Evolutionary conservation across 1,140 invertebrate species (phyloP).

Genomic region (Trachelipus rathkii): DNA sequence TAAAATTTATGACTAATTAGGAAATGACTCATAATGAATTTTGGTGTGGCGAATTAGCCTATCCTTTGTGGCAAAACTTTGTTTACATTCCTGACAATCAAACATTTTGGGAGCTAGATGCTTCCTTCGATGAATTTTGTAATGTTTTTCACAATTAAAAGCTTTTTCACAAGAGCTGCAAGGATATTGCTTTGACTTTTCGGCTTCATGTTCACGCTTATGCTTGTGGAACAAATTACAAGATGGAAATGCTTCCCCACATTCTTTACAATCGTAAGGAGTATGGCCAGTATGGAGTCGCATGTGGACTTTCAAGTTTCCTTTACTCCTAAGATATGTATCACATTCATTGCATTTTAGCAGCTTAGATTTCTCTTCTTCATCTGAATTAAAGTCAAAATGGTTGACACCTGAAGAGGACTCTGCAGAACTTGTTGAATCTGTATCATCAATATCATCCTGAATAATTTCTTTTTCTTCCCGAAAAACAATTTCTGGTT

Average conservation of each 20-base stretch:
- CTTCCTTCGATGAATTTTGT: slow-evolving; percentile 48
- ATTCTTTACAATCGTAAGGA: slow-evolving; percentile 53
- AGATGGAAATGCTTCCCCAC: slow-evolving; percentile 52
- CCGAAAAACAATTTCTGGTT: not conserved
- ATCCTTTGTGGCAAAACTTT: slow-evolving; percentile 45
- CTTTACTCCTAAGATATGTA: not conserved
- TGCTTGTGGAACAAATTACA: slow-evolving; percentile 82
- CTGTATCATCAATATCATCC: not conserved
- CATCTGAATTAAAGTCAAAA: not conserved
- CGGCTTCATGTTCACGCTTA: slow-evolving; percentile 68
- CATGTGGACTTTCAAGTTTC: slow-evolving; percentile 54
- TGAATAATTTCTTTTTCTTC: not conserved
- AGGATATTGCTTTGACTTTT: slow-evolving; percentile 66
- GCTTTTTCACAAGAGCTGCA: slow-evolving; percentile 84
- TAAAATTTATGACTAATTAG: too few species aligned
- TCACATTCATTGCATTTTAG: not conserved
- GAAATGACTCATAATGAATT: slow-evolving; percentile 47
- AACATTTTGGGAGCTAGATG: slow-evolving; percentile 58
- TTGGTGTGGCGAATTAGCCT: slow-evolving; percentile 40
- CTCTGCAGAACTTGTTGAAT: not conserved
- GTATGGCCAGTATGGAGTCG: slow-evolving; percentile 53
- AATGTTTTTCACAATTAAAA: slow-evolving; percentile 69
- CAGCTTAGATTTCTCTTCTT: not conserved
- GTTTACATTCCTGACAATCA: slow-evolving; percentile 55
- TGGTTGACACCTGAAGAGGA: not conserved